Evolutionary conservation across 2,797 vertebrate genomes (phyloP), one percentile per base, ranked within the genome.

Genomic region (Gobionotothen gibberifrons): DNA sequence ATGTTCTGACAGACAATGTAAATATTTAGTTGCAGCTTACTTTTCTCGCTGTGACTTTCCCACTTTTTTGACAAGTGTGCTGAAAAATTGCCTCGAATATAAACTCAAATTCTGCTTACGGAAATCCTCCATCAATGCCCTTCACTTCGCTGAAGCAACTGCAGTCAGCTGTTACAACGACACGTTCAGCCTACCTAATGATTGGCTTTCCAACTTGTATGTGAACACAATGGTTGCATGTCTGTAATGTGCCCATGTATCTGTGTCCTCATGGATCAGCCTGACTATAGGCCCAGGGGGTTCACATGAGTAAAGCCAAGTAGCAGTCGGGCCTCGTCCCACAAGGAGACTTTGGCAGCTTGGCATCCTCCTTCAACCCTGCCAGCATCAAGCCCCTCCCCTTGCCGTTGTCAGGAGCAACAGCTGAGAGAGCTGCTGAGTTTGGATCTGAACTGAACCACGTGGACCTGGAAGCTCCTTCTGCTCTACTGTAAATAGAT

Each of bases 401-500:
- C 58, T 76, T 22, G 55, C 69, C 22, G 87, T 91, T 84, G 89
- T 87, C 89, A 90, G 26, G 77, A 65, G 91, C 89, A 89, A 91
- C 90, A 74, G 69, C 85, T 80, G 79, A 90, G 82, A 72, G 73
- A 81, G 82, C 85, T 80, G 76, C 87, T 84, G 88, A 78, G 88
- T 83, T 81, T 90, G 86, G 88, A 87, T 65, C 84, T 51, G 76
- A 82, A 66, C 61, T 40, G 72, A 56, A 81, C 78, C 87, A 87
- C 66, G 52, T 88, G 87, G 76, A 83, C 62, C 79, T 44, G 67
- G 76, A 72, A 46, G 53, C 54, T 67, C 80, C 80, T 70, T 72
- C 82, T 84, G 83, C 53, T 77, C 47, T 32, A 57, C 73, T 76
- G 61, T 62, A 81, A 79, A 85, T 40, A 74, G 58, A 59, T 39